Base-by-base conservation (phyloP, 2,797 vertebrate species). In the Lophotriccus pileatus region DNA sequence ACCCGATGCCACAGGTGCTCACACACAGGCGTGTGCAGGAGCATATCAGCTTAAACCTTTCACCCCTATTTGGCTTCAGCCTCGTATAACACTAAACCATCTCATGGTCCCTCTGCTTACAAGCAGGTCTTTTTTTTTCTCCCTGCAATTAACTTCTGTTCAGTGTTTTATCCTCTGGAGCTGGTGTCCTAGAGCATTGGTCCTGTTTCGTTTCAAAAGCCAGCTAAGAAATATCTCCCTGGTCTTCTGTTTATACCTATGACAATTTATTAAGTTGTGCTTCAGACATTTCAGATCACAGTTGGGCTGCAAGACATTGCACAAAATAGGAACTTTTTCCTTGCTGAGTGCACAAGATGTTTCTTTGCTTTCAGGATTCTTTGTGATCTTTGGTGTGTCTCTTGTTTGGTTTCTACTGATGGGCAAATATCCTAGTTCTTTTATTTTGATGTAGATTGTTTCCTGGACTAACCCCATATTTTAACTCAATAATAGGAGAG, bases 401-500 rank as follows among this genome's bases (percentile, higher is more conserved):
- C 84, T 84, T 0, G 0, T 73, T 89, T 75, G 64, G 41, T 60
- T 94, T 90, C 72, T 85, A 68, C 43, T 64, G 81, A 56, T 82
- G 64, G 55, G 49, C 52, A 96, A 97, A 90, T 97, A 94, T 87
- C 72, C 90, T 87, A 20, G 30, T 79, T 94, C 46, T 88, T 91
- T 53, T 89, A 85, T 93, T 95, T 93, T 93, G 56, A 64, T 64
- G 52, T 70, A 37, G 63, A 53, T 67, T 78, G 25, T 85, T 96
- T 96, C 91, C 93, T 90, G 87, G 85, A 86, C 69, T 44, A 90
- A 52, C 27, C 76, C 34, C 58, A 20, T 68, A 37, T 84, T 96
- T 91, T 58, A 94, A 60, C 37, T 74, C 78, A 27, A 0, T 87
- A 83, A 84, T 5, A 55, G 6, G 41, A 82, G 72, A 74, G 72